Conservation (phyloP, 2,113 vertebrate genomes). For the Cyprinodon tularosa region DNA sequence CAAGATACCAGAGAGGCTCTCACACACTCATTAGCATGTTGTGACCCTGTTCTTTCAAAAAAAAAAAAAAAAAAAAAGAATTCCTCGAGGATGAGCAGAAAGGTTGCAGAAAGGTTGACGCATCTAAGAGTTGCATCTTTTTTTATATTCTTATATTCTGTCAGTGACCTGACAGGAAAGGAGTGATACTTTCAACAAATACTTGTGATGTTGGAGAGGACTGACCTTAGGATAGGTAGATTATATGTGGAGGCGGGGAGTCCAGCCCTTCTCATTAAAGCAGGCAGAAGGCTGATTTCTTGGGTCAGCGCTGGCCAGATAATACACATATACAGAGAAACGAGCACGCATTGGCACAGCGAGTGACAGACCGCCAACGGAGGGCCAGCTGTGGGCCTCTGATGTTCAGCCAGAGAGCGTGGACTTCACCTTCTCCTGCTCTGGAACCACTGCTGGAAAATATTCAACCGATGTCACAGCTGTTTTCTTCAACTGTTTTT, state of each 20-base stretch:
- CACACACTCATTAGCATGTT: slow-evolving; percentile 63
- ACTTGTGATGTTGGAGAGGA: slow-evolving; percentile 49
- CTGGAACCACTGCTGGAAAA: slow-evolving; percentile 45
- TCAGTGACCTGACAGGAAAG: slow-evolving; percentile 36
- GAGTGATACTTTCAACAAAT: slow-evolving; percentile 58
- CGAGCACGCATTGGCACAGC: slow-evolving; percentile 17
- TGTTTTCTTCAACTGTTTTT: slow-evolving; percentile 53
- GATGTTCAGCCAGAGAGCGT: slow-evolving; percentile 78
- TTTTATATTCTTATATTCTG: slow-evolving; percentile 43
- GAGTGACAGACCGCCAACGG: slow-evolving; percentile 57
- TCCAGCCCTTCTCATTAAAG: slow-evolving; percentile 77
- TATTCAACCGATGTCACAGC: slow-evolving; percentile 75
- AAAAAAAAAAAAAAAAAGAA: not conserved
- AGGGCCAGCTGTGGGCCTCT: slow-evolving; percentile 72
- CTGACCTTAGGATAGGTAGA: slow-evolving; percentile 31
- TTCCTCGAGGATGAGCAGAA: slow-evolving; percentile 61
- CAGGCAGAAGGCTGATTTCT: slow-evolving; percentile 65
- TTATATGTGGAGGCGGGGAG: slow-evolving; percentile 33
- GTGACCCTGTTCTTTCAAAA: slow-evolving; percentile 35
- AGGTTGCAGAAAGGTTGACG: slow-evolving; percentile 34
- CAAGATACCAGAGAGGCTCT: slow-evolving; percentile 63
- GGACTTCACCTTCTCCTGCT: slow-evolving; percentile 80
- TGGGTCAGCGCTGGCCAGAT: slow-evolving; percentile 51
- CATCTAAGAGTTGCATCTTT: slow-evolving; percentile 23
- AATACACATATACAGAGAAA: slow-evolving; percentile 32